Conservation (phyloP, 1,140 invertebrate species). For the Eurosta solidaginis region DNA sequence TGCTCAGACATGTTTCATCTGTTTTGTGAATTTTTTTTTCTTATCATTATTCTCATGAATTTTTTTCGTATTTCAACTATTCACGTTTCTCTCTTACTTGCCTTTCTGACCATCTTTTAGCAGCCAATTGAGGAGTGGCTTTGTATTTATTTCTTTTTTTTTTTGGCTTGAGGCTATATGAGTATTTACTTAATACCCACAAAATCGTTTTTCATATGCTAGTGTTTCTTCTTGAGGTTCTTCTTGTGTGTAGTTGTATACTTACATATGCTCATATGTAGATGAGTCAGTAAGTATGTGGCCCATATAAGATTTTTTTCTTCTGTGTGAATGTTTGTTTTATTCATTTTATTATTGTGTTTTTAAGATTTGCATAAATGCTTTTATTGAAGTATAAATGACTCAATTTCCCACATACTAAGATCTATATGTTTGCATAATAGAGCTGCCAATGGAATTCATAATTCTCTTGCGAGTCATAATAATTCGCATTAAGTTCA, state of each 20-base stretch:
- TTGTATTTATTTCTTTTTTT: not conserved
- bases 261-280: conserved; percentile 33
- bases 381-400: conserved; percentile 55
- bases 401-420: conserved; percentile 44
- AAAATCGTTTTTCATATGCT: conserved; percentile 2
- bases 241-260: not conserved
- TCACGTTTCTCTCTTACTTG: not conserved
- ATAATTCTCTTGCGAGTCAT: not conserved
- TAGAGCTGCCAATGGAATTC: not conserved
- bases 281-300: too few relatives aligned
- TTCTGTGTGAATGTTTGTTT: conserved; percentile 32
- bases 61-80: not conserved
- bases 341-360: conserved; percentile 42
- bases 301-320: too few relatives aligned
- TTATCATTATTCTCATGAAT: not conserved
- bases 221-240: too few relatives aligned
- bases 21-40: not conserved
- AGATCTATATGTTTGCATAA: not conserved
- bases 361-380: conserved; percentile 52
- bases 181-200: not conserved
- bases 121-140: too few relatives aligned
- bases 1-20: not conserved
- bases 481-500: conserved; percentile 11
- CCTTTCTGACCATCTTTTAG: not conserved
- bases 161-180: not conserved